phyloP scores from a whole-genome alignment of 2,113 vertebrate species.

The Antennarius striatus region DNA sequence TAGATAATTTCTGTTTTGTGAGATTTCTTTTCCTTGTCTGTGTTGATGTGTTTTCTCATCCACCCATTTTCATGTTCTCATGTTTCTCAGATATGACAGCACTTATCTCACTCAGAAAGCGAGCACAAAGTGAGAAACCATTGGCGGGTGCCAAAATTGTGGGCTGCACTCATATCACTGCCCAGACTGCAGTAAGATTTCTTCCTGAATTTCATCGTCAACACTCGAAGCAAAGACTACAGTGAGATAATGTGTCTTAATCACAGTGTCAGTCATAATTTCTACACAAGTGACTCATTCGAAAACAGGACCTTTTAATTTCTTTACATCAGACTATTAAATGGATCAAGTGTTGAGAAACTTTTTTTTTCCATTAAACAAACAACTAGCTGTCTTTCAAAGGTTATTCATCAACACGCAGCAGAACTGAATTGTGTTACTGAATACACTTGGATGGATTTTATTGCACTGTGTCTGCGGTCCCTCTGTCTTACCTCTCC shows the following conservation, averaged over 20 bases:
- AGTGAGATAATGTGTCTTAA: slow-evolving; percentile 6
- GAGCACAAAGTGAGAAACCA: slow-evolving; percentile 98
- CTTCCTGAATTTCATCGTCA: slow-evolving; percentile 23
- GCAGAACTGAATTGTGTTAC: not conserved
- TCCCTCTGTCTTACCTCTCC: not conserved
- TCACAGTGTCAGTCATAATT: slow-evolving; percentile 11
- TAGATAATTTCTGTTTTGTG: not conserved
- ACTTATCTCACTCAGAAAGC: slow-evolving; percentile 95
- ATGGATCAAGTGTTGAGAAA: not conserved
- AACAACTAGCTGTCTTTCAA: not conserved
- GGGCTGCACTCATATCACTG: slow-evolving; percentile 98
- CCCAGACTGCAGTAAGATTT: slow-evolving; percentile 91
- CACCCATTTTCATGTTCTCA: slow-evolving; percentile 19
- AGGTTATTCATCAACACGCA: not conserved
- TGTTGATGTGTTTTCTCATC: slow-evolving; percentile 1
- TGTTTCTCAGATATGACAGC: slow-evolving; percentile 92
- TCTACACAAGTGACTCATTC: not conserved
- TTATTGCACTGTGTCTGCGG: not conserved
- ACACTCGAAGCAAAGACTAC: not conserved
- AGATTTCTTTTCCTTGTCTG: not conserved
- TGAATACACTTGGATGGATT: not conserved
- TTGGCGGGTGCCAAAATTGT: slow-evolving; percentile 97
- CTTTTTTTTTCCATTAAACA: not conserved
- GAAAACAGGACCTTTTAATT: not conserved
- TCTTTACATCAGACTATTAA: not conserved